Conservation (phyloP, 2,797 vertebrate genomes). For the Intellagama lesueurii region DNA sequence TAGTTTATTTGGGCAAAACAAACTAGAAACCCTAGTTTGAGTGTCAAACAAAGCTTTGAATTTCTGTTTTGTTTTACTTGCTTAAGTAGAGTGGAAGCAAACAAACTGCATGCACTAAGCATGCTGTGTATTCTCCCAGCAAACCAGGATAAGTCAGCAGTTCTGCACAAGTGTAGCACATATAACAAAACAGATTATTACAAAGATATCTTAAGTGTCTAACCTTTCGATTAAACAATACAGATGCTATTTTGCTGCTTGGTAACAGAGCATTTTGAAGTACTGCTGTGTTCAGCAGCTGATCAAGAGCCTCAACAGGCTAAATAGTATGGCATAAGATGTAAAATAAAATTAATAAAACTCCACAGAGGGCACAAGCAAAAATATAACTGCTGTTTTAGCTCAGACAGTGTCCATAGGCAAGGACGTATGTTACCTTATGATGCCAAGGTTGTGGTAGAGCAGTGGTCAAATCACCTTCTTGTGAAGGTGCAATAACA, state of each 20-base stretch:
- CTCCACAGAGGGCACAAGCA: background rate
- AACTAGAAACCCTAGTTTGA: background rate
- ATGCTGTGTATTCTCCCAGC: background rate
- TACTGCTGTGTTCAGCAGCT: background rate
- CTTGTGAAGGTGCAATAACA: background rate
- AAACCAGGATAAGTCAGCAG: background rate
- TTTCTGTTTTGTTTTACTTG: background rate
- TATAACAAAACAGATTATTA: background rate
- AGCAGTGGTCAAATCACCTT: background rate
- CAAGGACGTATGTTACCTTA: background rate
- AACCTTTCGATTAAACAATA: background rate
- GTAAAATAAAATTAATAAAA: background rate
- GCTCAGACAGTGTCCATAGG: background rate
- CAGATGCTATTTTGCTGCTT: background rate
- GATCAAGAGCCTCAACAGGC: background rate
- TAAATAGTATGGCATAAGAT: background rate
- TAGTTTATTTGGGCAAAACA: background rate
- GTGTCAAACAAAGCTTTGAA: background rate
- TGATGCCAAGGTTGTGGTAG: background rate
- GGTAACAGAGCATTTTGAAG: background rate
- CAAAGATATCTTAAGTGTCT: background rate
- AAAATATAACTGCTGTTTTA: background rate
- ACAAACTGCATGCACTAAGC: background rate
- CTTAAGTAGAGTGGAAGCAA: background rate
- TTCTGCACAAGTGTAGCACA: background rate